These are phyloP conservation scores for Trachelipus rathkii DNA, from an alignment of 1,140 invertebrate species.

Conservation along the genomic window DNA sequence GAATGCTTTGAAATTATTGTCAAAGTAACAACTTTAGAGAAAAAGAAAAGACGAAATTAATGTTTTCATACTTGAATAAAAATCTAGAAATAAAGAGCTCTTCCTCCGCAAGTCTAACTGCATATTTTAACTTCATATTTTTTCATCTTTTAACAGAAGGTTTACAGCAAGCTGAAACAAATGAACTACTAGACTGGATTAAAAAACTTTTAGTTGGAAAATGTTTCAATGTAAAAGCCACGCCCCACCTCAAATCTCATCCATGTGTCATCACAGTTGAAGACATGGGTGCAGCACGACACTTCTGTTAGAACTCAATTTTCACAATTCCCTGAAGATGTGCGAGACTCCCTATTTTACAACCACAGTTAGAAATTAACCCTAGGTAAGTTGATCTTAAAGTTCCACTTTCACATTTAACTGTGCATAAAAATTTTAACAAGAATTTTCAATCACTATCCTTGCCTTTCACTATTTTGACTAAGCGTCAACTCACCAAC, in stretches of 20 bases:
- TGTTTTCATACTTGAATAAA: no score
- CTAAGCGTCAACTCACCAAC: no score
- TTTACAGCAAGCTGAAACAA: slow-evolving; percentile 53
- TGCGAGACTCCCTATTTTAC: slow-evolving; percentile 77
- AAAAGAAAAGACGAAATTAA: no score
- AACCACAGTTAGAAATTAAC: slow-evolving; percentile 90
- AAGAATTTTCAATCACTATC: neutral
- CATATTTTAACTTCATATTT: no score
- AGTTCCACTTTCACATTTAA: slow-evolving; percentile 19
- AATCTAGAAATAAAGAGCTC: no score
- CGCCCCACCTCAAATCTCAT: slow-evolving; percentile 76
- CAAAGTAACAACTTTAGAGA: no score
- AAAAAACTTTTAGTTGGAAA: slow-evolving; percentile 65
- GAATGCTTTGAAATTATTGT: no score
- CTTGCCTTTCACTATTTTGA: neutral
- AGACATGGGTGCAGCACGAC: slow-evolving; percentile 91
- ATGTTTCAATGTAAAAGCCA: slow-evolving; percentile 75
- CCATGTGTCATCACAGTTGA: slow-evolving; percentile 90
- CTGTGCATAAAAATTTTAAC: slow-evolving; percentile 49
- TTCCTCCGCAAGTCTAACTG: no score
- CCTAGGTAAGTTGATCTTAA: slow-evolving; percentile 56
- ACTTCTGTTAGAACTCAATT: slow-evolving; percentile 88
- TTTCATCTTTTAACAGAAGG: neutral
- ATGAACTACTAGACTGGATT: slow-evolving; percentile 71
- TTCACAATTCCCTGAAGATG: slow-evolving; percentile 75